Evolutionary conservation across 2,113 vertebrate genomes (phyloP), one percentile per base, ranked within the genome.

Genomic region (Petroica traversi): DNA sequence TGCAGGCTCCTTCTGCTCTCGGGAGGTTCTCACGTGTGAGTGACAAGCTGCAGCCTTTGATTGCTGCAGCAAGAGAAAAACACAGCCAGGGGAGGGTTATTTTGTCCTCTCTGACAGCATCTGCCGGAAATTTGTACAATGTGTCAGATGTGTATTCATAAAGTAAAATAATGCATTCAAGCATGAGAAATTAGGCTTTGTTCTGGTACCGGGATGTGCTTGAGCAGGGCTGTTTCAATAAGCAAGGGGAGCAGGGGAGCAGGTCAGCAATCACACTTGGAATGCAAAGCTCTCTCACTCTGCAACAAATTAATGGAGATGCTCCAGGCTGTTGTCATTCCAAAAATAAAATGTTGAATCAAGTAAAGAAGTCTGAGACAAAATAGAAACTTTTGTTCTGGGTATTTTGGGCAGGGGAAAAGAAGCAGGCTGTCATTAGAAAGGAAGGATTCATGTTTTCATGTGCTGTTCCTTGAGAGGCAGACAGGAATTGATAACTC

Each of bases 241-340:
- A 88, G 54, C 23, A 67, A 26, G 57, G 71, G 36, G 57, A 88
- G 54, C 23, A 67, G 29, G 57, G 71, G 36, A 63, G 31, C 40
- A 82, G 96, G 96, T 96, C 93, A 12, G 14, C 73, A 79, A 6
- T 77, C 79, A 63, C 88, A 59, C 48, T 61, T 58, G 66, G 88
- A 79, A 83, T 93, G 92, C 95, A 95, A 91, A 94, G 85, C 57
- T 74, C 92, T 92, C 97, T 95, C 91, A 57, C 94, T 95, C 72
- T 0, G 1, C 48, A 66, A 48, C 79, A 93, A 94, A 97, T 97
- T 88, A 97, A 93, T 14, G 58, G 95, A 58, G 80, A 85, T 87
- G 86, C 96, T 92, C 0, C n/a, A 96, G 94, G 95, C 95, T 81
- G 64, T 95, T 95, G 92, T 96, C 79, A 63, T 91, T 93, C 95